phyloP scores from a whole-genome alignment of 1,140 invertebrate genomes.

The Kradibia gibbosae region DNA sequence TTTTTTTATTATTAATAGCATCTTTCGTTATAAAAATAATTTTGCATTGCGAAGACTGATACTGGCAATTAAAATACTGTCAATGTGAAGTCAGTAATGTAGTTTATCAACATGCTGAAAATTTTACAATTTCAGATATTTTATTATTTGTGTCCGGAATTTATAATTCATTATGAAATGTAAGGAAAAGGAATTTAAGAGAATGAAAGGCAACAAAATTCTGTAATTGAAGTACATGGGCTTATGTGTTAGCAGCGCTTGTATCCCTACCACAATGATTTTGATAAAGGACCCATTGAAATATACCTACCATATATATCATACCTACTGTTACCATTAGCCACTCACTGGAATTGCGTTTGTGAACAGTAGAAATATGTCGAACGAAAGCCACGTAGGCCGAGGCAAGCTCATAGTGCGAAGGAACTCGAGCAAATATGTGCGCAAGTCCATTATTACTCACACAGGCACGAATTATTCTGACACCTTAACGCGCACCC shows the following conservation, averaged over 20 bases:
- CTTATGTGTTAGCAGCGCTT: background rate
- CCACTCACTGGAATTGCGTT: background rate
- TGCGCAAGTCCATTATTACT: slow-evolving; percentile 65
- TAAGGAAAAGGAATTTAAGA: background rate
- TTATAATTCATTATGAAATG: too few species aligned
- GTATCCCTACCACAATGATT: background rate
- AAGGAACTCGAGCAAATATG: slow-evolving; percentile 55
- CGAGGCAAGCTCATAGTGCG: background rate
- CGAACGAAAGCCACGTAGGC: background rate
- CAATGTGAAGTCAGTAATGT: background rate
- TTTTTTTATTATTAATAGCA: too few species aligned
- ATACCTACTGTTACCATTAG: background rate
- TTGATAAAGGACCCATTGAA: background rate
- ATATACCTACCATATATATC: background rate
- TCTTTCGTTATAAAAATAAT: too few species aligned
- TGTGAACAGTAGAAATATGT: background rate
- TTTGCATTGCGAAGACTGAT: too few species aligned
- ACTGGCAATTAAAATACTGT: background rate
- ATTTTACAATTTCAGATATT: background rate
- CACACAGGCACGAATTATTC: slow-evolving; percentile 61
- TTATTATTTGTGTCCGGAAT: background rate
- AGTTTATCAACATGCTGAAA: background rate
- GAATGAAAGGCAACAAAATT: background rate
- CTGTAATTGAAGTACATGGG: background rate
- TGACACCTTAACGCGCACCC: slow-evolving; percentile 65